These are phyloP conservation scores for Gasterosteus nipponicus DNA, from an alignment of 2,113 vertebrate genomes.

Conservation along the genomic window DNA sequence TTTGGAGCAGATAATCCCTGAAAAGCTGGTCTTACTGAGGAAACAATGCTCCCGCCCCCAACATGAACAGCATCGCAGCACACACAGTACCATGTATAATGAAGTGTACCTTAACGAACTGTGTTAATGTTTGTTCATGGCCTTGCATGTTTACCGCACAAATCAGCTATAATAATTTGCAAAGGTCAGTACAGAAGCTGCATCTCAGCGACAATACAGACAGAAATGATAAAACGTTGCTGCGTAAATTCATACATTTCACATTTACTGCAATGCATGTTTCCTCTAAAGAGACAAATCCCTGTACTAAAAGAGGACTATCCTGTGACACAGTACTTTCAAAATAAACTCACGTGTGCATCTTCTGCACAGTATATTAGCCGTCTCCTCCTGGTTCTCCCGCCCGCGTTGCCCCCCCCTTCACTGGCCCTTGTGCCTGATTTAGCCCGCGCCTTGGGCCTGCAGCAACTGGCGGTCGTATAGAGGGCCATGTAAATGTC, in stretches of 20 bases:
- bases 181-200: slow-evolving; percentile 15
- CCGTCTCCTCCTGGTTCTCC: slow-evolving; percentile 47
- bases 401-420: slow-evolving; percentile 48
- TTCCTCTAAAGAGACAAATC: not conserved
- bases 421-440: slow-evolving; percentile 71
- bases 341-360: slow-evolving; percentile 19
- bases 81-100: slow-evolving; percentile 16
- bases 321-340: slow-evolving; percentile 21
- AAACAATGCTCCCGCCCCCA: slow-evolving; percentile 25
- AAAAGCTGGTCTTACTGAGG: slow-evolving; percentile 59
- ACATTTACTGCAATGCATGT: not conserved
- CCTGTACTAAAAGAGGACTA: slow-evolving; percentile 15
- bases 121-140: slow-evolving; percentile 7
- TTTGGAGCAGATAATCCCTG: slow-evolving; percentile 59
- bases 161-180: slow-evolving; percentile 13
- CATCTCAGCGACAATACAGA: not conserved
- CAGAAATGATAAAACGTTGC: slow-evolving; percentile 17
- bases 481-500: slow-evolving; percentile 81
- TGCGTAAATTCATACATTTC: slow-evolving; percentile 35
- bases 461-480: slow-evolving; percentile 72
- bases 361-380: slow-evolving; percentile 44
- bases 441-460: slow-evolving; percentile 76
- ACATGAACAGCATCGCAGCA: slow-evolving; percentile 12
- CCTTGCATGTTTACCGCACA: slow-evolving; percentile 17
- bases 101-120: slow-evolving; percentile 12